These are phyloP conservation scores for Drosophila helvetica DNA, from an alignment of 2,888 invertebrate genomes.

Conservation along the genomic window DNA sequence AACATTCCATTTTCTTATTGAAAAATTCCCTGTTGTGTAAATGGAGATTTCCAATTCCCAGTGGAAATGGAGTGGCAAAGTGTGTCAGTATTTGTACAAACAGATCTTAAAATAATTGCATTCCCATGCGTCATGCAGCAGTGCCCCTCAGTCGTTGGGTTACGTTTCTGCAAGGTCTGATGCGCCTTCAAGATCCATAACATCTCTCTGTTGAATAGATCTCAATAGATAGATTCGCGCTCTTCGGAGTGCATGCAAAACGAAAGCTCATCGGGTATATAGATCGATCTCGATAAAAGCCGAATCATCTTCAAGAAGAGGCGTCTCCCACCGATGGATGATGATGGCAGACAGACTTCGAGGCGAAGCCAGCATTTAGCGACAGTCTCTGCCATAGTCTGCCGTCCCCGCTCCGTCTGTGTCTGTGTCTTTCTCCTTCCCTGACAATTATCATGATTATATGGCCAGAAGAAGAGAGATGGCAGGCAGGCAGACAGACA, in stretches of 20 bases:
- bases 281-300: slow-evolving; percentile 25
- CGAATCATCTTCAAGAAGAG: slow-evolving; percentile 37
- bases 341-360: slow-evolving; percentile 9
- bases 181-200: not conserved
- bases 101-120: not conserved
- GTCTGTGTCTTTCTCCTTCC: slow-evolving; percentile 6
- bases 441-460: slow-evolving; percentile 72
- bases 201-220: not conserved
- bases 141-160: not conserved
- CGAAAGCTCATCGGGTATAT: slow-evolving; percentile 8
- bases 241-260: slow-evolving; percentile 24
- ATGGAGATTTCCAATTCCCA: not conserved
- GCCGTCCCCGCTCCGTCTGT: slow-evolving; percentile 14
- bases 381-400: slow-evolving; percentile 46
- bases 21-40: not conserved
- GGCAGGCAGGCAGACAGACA: slow-evolving; percentile 7
- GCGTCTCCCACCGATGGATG: slow-evolving; percentile 61
- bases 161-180: not conserved
- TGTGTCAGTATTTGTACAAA: slow-evolving; percentile 1
- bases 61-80: not conserved
- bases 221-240: not conserved
- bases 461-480: slow-evolving; percentile 48
- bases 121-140: slow-evolving; percentile 1
- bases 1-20: not conserved
- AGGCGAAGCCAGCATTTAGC: slow-evolving; percentile 53